Conservation (phyloP, 1,140 invertebrate species). For the Drosophila takahashii region DNA sequence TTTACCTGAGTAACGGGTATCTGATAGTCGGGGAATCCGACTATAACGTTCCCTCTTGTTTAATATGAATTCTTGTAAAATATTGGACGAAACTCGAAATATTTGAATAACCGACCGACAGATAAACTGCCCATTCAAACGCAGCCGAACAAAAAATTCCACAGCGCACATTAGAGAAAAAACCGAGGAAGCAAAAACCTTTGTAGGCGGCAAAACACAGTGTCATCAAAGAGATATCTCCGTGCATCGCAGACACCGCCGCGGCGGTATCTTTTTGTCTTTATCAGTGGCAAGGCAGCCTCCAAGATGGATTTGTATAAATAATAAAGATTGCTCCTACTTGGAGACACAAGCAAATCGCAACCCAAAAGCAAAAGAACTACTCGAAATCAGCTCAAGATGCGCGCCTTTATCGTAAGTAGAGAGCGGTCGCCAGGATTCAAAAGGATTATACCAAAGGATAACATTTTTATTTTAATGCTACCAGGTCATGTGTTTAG, state of each 20-base stretch:
- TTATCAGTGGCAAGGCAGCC: constrained; percentile 62
- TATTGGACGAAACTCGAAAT: constrained; percentile 73
- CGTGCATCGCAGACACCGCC: constrained; percentile 57
- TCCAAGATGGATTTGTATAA: constrained; percentile 81
- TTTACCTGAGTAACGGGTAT: too few species aligned
- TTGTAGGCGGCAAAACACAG: constrained; percentile 79
- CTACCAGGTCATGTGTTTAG: constrained; percentile 64
- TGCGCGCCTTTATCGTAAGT: constrained; percentile 79
- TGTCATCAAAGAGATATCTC: constrained; percentile 76
- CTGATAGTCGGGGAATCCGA: too few species aligned
- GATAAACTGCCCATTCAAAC: constrained; percentile 61
- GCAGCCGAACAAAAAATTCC: constrained; percentile 69
- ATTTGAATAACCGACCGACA: constrained; percentile 70
- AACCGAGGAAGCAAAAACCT: constrained; percentile 63
- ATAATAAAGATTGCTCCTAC: constrained; percentile 71
- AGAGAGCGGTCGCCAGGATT: constrained; percentile 1
- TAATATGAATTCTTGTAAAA: constrained; percentile 81
- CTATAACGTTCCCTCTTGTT: too few species aligned
- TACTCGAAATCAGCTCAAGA: constrained; percentile 52
- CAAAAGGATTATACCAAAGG: constrained; percentile 5
- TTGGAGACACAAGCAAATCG: constrained; percentile 66
- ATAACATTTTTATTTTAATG: not conserved
- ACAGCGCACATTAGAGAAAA: constrained; percentile 72
- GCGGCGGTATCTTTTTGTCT: constrained; percentile 71
- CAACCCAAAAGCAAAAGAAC: constrained; percentile 65